A percentile compares a stretch with the other conserved stretches of the same genome.
phyloP scores from a whole-genome alignment of 2,888 invertebrate genomes.

The Molanna angustata region DNA sequence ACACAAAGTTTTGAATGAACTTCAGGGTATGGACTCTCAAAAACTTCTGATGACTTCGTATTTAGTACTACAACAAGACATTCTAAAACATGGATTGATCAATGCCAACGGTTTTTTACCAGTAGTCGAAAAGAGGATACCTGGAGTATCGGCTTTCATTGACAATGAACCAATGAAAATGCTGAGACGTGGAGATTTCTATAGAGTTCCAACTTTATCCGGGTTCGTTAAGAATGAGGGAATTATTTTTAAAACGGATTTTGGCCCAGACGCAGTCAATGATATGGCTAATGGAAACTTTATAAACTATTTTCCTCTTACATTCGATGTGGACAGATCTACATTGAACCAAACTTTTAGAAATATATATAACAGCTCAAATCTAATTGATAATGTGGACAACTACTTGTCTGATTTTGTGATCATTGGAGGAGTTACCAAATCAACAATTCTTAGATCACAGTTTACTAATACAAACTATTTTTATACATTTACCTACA shows the following conservation, averaged over 20 bases:
- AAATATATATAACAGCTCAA: not conserved
- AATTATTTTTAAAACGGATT: constrained; percentile 37
- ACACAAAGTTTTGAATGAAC: constrained; percentile 38
- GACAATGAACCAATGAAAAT: constrained; percentile 47
- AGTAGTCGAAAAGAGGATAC: constrained; percentile 20
- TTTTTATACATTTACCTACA: constrained; percentile 17
- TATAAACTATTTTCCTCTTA: constrained; percentile 13
- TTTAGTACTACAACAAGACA: no score
- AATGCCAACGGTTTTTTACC: no score
- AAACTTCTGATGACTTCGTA: constrained; percentile 5
- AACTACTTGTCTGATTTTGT: constrained; percentile 17
- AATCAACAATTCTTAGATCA: constrained; percentile 10
- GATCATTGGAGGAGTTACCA: constrained; percentile 18
- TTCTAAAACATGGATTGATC: no score
- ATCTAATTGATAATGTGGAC: constrained; percentile 1
- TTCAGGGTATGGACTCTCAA: constrained; percentile 31
- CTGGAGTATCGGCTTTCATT: constrained; percentile 14
- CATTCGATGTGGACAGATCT: constrained; percentile 38
- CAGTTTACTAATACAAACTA: constrained; percentile 2
- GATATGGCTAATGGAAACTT: constrained; percentile 8
- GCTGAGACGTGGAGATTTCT: constrained; percentile 41
- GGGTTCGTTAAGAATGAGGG: constrained; percentile 58
- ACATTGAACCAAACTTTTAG: constrained; percentile 2
- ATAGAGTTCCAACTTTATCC: constrained; percentile 51
- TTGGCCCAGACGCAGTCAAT: not conserved